phyloP scores from a whole-genome alignment of 2,888 invertebrate genomes.

The Drosophila picticornis region DNA sequence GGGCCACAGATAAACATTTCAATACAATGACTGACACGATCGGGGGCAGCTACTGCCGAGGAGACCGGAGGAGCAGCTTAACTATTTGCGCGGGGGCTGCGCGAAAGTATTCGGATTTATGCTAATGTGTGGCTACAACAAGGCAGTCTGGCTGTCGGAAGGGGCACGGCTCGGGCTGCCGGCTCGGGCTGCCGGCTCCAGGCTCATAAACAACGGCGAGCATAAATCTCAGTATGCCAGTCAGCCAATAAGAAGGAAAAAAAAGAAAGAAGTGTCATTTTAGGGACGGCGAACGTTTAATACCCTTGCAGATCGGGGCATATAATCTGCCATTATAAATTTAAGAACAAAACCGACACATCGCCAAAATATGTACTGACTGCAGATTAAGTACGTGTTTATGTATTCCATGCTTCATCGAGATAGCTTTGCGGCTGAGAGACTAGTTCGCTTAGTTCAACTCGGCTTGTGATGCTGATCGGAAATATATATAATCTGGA shows the following conservation, averaged over 20 bases:
- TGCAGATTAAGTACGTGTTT: neutral
- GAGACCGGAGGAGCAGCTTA: neutral
- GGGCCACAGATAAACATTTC: constrained; percentile 25
- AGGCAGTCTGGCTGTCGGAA: neutral
- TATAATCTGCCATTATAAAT: neutral
- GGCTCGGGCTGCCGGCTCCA: constrained; percentile 8
- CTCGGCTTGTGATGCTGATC: neutral
- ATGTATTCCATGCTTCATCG: neutral
- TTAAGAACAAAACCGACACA: neutral
- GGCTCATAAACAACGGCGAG: constrained; percentile 55
- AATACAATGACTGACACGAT: constrained; percentile 27
- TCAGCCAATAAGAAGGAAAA: constrained; percentile 3
- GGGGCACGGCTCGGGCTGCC: neutral
- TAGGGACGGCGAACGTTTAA: neutral
- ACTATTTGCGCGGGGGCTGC: constrained; percentile 30
- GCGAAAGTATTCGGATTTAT: constrained; percentile 44
- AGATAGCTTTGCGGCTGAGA: neutral
- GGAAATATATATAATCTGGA: neutral
- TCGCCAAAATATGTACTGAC: too few relatives aligned
- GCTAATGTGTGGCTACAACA: constrained; percentile 47
- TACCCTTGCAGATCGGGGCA: neutral
- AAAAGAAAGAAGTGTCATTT: neutral
- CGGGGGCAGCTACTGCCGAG: neutral
- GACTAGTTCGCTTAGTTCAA: neutral
- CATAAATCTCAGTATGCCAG: constrained; percentile 66